Conservation (phyloP, 2,888 invertebrate species). For the Clistopyga incitator region DNA sequence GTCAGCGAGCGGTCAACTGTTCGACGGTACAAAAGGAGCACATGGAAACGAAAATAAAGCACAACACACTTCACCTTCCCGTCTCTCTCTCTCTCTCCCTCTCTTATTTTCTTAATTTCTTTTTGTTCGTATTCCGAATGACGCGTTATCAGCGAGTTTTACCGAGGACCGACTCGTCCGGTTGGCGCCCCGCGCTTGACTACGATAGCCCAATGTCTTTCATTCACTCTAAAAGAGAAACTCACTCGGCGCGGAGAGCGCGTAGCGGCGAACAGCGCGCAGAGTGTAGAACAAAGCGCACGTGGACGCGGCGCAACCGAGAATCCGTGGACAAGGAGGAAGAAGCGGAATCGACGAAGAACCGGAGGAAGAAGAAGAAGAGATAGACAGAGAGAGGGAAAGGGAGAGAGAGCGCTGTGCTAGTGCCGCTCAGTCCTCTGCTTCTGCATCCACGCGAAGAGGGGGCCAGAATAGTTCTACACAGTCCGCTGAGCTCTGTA, state of each 20-base stretch:
- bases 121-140: background rate
- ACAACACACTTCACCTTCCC: conserved; percentile 37
- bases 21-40: background rate
- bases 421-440: conserved; percentile 6
- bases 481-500: conserved; percentile 45
- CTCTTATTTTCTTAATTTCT: background rate
- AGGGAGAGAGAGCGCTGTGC: background rate
- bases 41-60: conserved; percentile 15
- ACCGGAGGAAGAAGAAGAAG: conserved; percentile 49
- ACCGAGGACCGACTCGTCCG: conserved; percentile 33
- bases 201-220: conserved; percentile 49
- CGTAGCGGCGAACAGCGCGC: conserved; percentile 46
- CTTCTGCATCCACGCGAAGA: conserved; percentile 25
- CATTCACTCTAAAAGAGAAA: conserved; percentile 54
- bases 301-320: conserved; percentile 64
- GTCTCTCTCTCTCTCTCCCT: background rate
- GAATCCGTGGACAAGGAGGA: conserved; percentile 41
- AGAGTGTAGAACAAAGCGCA: conserved; percentile 68
- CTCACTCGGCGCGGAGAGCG: conserved; percentile 28
- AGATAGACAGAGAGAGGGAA: conserved; percentile 46
- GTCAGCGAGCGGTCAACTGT: conserved; percentile 9
- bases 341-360: conserved; percentile 48
- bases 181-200: conserved; percentile 42
- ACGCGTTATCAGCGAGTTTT: conserved; percentile 24
- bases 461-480: conserved; percentile 29